Conservation (phyloP, 2,797 vertebrate species). For the Synanceia verrucosa region DNA sequence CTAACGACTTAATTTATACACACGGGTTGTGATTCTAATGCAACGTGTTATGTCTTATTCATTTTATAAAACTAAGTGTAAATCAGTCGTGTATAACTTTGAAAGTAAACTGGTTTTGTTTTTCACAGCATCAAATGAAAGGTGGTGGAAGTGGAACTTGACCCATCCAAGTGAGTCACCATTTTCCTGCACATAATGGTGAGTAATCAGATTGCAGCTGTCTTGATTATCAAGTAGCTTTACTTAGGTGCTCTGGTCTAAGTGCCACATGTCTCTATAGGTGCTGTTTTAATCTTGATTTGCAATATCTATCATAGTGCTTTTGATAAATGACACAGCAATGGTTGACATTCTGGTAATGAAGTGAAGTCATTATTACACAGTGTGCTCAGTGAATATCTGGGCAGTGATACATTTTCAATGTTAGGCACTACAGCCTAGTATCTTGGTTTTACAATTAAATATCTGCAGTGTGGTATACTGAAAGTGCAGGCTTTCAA, state of each 20-base stretch:
- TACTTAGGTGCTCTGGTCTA: slow-evolving; percentile 10
- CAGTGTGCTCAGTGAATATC: not conserved
- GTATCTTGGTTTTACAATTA: too few species aligned
- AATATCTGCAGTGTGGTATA: not conserved
- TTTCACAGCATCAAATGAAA: slow-evolving; percentile 66
- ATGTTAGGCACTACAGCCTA: not conserved
- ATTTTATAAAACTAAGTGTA: rapidly evolving
- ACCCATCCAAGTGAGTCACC: slow-evolving; percentile 77
- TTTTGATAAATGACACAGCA: not conserved
- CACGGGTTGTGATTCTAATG: not conserved
- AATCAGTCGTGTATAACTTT: not conserved
- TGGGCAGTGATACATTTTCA: not conserved
- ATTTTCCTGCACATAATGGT: slow-evolving; percentile 79
- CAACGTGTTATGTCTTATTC: rapidly evolving
- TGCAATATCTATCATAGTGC: not conserved
- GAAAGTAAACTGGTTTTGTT: slow-evolving; percentile 15
- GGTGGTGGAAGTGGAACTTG: slow-evolving; percentile 74
- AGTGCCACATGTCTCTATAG: not conserved
- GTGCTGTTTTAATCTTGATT: not conserved
- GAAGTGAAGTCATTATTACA: too few species aligned
- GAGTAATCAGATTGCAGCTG: slow-evolving; percentile 77
- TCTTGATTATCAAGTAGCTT: slow-evolving; percentile 55
- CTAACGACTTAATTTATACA: slow-evolving; percentile 15
- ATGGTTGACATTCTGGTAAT: too few species aligned
- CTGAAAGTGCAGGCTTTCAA: not conserved